Conservation (phyloP, 2,113 vertebrate species). For the Atrichornis clamosus region DNA sequence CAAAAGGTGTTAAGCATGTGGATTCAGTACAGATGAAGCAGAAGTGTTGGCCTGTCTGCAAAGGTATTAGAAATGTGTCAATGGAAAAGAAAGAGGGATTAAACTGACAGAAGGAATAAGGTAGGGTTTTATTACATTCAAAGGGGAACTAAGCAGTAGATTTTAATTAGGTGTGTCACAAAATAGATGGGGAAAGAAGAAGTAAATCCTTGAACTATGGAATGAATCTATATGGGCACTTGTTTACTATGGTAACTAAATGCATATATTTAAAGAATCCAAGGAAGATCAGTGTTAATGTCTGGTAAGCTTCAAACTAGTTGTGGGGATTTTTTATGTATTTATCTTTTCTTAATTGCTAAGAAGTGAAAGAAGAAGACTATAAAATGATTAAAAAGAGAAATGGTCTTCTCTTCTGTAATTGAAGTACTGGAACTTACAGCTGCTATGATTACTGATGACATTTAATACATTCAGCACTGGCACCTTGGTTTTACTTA, state of each 20-base stretch:
- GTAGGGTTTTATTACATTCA: neutral
- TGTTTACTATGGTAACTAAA: slow-evolving; percentile 29
- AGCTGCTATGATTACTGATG: neutral
- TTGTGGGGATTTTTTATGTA: neutral
- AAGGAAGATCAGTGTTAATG: neutral
- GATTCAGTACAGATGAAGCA: neutral
- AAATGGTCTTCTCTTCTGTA: neutral
- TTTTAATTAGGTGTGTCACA: slow-evolving; percentile 64
- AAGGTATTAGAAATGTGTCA: slow-evolving; percentile 54
- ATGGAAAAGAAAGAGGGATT: slow-evolving; percentile 50
- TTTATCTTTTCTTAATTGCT: neutral
- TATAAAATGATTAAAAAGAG: neutral
- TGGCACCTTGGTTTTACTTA: neutral
- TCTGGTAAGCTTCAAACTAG: neutral
- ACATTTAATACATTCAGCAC: neutral
- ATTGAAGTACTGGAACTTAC: neutral
- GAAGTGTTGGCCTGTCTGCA: slow-evolving; percentile 20
- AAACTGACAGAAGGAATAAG: slow-evolving; percentile 41
- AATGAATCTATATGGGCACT: slow-evolving; percentile 10
- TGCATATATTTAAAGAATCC: neutral
- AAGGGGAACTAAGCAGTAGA: slow-evolving; percentile 30
- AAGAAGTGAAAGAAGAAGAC: neutral
- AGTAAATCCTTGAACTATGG: neutral
- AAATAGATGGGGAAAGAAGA: slow-evolving; percentile 31
- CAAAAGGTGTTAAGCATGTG: slow-evolving; percentile 35